phyloP scores from a whole-genome alignment of 2,113 vertebrate genomes.

The Neodontobutis hainanensis region DNA sequence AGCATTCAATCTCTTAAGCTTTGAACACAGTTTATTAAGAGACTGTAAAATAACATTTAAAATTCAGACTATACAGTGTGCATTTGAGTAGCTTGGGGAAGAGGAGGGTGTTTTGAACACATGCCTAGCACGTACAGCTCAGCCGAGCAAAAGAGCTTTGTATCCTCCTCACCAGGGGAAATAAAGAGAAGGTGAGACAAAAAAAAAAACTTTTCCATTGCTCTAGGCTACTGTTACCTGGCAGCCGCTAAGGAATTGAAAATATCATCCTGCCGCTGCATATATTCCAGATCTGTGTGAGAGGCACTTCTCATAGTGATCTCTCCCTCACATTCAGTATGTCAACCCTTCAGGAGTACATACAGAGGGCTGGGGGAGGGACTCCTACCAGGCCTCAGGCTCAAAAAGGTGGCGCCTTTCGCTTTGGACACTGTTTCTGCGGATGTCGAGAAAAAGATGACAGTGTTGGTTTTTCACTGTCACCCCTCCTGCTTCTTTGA shows the following conservation, averaged over 20 bases:
- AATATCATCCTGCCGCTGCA: conserved; percentile 73
- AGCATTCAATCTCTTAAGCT: conserved; percentile 32
- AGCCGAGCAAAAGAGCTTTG: conserved; percentile 73
- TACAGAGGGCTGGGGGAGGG: conserved; percentile 30
- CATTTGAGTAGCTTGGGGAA: conserved; percentile 46
- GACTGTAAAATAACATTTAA: conserved; percentile 29
- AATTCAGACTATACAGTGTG: conserved; percentile 41
- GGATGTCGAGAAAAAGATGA: conserved; percentile 56
- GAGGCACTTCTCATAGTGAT: conserved; percentile 47
- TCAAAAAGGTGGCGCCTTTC: conserved; percentile 52
- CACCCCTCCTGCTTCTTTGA: conserved; percentile 63
- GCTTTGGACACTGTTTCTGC: conserved; percentile 55
- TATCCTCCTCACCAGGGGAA: conserved; percentile 77
- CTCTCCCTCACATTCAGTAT: conserved; percentile 21
- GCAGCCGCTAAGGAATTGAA: conserved; percentile 74
- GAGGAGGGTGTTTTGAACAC: conserved; percentile 60
- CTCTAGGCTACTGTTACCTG: conserved; percentile 75
- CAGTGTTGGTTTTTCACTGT: conserved; percentile 72
- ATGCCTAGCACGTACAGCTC: conserved; percentile 76
- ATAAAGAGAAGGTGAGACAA: conserved; percentile 79
- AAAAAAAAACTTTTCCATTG: conserved; percentile 74
- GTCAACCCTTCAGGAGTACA: conserved; percentile 51
- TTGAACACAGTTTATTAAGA: conserved; percentile 44
- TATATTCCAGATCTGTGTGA: conserved; percentile 64
- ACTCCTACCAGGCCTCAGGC: conserved; percentile 51